Evolutionary conservation across 2,113 vertebrate genomes (phyloP).

Genomic region (Gymnobelideus leadbeateri): DNA sequence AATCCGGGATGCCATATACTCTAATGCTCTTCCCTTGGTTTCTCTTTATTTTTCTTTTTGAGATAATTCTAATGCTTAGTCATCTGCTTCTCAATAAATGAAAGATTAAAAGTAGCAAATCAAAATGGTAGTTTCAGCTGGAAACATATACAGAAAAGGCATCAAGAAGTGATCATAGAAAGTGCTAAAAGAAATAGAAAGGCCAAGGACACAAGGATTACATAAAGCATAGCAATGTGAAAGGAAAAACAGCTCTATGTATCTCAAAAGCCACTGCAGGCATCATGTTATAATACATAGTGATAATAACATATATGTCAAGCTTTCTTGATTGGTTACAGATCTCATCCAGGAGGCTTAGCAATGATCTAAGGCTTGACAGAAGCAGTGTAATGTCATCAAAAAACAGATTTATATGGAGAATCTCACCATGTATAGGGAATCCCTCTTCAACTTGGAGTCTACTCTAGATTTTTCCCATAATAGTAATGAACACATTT

Average conservation of each 20-base stretch:
- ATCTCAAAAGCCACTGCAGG: neutral
- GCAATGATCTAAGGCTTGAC: neutral
- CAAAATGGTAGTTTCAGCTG: neutral
- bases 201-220: neutral
- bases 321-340: neutral
- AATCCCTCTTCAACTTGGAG: neutral
- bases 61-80: neutral
- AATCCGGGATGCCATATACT: neutral
- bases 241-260: neutral
- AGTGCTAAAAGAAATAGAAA: neutral
- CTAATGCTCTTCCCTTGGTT: neutral
- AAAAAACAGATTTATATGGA: neutral
- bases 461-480: neutral
- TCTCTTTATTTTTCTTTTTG: neutral
- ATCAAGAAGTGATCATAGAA: neutral
- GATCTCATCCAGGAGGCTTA: neutral
- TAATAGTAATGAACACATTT: neutral
- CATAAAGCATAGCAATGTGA: neutral
- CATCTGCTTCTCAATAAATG: neutral
- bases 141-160: neutral
- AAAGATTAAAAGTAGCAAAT: neutral
- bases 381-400: neutral
- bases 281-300: neutral
- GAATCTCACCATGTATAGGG: neutral
- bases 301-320: neutral